Base-by-base conservation (phyloP, 2,888 invertebrate species). In the Galeruca laticollis region DNA sequence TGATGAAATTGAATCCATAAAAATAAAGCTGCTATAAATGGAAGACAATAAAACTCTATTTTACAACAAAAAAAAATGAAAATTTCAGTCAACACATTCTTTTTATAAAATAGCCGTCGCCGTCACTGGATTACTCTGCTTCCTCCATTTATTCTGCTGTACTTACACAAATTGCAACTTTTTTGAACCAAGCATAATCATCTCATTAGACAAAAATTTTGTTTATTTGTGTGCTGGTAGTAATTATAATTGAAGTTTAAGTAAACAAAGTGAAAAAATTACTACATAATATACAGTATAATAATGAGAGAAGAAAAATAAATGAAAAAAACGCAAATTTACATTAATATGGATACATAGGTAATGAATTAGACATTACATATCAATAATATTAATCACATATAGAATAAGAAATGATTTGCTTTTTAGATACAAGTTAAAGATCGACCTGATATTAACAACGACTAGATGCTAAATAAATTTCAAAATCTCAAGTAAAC, bases 81-180 rank as follows among this genome's bases (percentile, higher is more conserved):
- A n/a, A n/a, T n/a, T n/a, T n/a, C n/a, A 26, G 6, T 37, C 1
- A 10, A 13, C 13, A 37, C 5, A 2, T 35, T 11, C 11, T 40
- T 3, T 47, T 47, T 47, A n/a, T 47, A 47, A 15, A 15, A 2
- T 9, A 1, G 1, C 15, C 15, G 35, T 33, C 10, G 13, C 18
- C 56, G 31, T 4, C 56, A 33, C 56, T 56, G 56, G 13, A 6
- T 21, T 6, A 13, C 10, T 70, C 61, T 59, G 68, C 54, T 68
- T 71, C 51, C 77, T 78, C 72, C 80, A 78, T 80, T 79, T 77
- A 76, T 74, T 77, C 74, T 75, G 75, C 71, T 77, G 81, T 81
- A 82, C 82, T 82, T 81, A 82, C 79, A 80, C 81, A 82, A 82
- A 82, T 82, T 82, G 78, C 81, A 78, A 76, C 78, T 74, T 77